phyloP scores from a whole-genome alignment of 2,888 invertebrate genomes.

The Diaprepes abbreviatus region DNA sequence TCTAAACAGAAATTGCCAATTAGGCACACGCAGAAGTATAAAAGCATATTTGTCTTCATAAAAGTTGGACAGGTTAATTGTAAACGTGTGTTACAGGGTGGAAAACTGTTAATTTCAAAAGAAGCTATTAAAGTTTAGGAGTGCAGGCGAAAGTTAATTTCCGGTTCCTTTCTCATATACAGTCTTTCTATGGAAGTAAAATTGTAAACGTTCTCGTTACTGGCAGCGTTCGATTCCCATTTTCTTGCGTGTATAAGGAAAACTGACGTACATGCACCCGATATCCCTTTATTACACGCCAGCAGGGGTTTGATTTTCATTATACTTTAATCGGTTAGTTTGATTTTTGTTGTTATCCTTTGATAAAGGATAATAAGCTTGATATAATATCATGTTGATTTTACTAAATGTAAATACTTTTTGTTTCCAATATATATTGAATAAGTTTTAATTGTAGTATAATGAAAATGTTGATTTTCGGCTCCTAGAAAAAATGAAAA shows the following conservation, averaged over 20 bases:
- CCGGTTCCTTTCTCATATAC: conserved; percentile 41
- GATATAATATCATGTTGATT: background rate
- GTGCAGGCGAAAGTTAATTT: conserved; percentile 45
- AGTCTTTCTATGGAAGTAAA: conserved; percentile 21
- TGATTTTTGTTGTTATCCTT: conserved; percentile 4
- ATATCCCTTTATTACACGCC: conserved; percentile 19
- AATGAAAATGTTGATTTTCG: too few relatives aligned
- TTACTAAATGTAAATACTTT: too few relatives aligned
- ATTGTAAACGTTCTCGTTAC: conserved; percentile 21
- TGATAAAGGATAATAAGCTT: background rate
- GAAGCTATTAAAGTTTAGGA: conserved; percentile 46
- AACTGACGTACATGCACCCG: conserved; percentile 24
- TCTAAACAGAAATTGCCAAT: conserved; percentile 13
- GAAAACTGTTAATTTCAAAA: conserved; percentile 41
- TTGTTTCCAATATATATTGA: too few relatives aligned
- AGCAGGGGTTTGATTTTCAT: conserved; percentile 21
- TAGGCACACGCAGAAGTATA: conserved; percentile 31
- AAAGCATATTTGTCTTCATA: conserved; percentile 42
- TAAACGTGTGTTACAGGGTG: conserved; percentile 41
- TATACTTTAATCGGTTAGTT: conserved; percentile 7
- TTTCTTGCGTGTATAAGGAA: conserved; percentile 17
- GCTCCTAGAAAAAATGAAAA: too few relatives aligned
- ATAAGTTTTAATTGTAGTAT: too few relatives aligned
- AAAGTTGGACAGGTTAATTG: conserved; percentile 47
- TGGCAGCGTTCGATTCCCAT: conserved; percentile 14